Percentiles rank a stretch among this genome's conserved stretches.
Evolutionary conservation across 1,140 invertebrate species (phyloP).

Genomic region (Tetramorium alpestre): DNA sequence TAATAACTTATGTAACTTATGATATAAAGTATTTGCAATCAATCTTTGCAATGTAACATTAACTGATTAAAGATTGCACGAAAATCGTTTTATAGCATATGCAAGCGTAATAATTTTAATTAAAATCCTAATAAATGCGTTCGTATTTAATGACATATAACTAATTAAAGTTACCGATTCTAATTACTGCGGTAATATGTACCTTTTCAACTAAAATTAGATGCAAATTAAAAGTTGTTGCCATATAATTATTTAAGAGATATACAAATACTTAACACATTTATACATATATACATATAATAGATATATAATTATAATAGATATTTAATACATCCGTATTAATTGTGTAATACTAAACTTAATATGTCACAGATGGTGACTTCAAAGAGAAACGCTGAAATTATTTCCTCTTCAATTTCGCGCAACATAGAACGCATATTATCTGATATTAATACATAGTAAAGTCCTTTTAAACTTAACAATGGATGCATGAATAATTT

Average conservation of each 20-base stretch:
- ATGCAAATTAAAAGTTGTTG: slow-evolving; percentile 12
- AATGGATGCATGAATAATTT: slow-evolving; percentile 28
- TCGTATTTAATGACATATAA: background rate
- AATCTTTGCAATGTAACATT: slow-evolving; percentile 1
- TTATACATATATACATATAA: background rate
- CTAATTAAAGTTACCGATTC: slow-evolving; percentile 12
- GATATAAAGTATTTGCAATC: background rate
- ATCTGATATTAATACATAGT: slow-evolving; percentile 7
- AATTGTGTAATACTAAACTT: slow-evolving; percentile 34
- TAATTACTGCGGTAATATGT: slow-evolving; percentile 5
- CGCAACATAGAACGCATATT: background rate
- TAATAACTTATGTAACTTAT: too few species aligned
- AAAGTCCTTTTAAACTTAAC: slow-evolving; percentile 6
- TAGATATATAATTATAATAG: background rate
- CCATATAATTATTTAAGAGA: background rate
- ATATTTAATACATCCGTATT: background rate
- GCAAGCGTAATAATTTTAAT: background rate
- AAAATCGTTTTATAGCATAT: background rate
- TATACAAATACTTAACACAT: background rate
- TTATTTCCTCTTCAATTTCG: slow-evolving; percentile 30
- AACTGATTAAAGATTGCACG: background rate
- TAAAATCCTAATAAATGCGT: background rate
- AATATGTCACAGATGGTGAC: slow-evolving; percentile 12
- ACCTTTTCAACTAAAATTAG: background rate
- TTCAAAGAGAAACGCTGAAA: slow-evolving; percentile 31